Conservation (phyloP, 1,140 invertebrate species). For the Portunus trituberculatus region DNA sequence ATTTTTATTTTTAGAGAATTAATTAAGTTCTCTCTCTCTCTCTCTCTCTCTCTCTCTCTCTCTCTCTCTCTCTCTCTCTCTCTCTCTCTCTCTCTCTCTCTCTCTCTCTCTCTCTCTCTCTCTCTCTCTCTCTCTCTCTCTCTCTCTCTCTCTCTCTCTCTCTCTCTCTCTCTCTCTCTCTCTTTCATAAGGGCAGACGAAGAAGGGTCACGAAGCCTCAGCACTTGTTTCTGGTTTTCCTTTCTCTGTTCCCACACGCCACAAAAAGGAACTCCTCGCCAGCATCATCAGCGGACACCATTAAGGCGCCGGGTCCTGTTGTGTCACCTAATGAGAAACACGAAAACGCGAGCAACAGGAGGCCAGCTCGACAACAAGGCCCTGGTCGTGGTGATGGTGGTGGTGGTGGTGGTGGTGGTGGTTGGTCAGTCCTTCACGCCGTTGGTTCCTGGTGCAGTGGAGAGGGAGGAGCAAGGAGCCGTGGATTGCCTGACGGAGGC, state of each 20-base stretch:
- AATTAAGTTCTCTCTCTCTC: background rate
- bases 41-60: no score
- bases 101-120: no score
- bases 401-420: constrained; percentile 4
- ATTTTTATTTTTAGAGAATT: background rate
- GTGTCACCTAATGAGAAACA: constrained; percentile 13
- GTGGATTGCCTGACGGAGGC: constrained; percentile 3
- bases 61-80: no score
- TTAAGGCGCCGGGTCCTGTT: constrained; percentile 1
- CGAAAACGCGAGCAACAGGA: background rate
- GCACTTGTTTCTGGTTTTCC: background rate
- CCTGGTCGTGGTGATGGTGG: background rate
- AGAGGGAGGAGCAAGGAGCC: background rate
- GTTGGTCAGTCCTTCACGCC: background rate
- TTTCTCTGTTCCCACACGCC: background rate
- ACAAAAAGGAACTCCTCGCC: background rate
- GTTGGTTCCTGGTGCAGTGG: background rate
- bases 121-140: no score
- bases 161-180: no score
- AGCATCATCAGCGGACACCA: background rate
- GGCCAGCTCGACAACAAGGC: background rate
- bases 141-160: no score
- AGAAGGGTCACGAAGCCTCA: constrained; percentile 3
- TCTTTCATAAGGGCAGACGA: background rate
- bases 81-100: no score